Conservation (phyloP, 1,140 invertebrate genomes). For the Cheumatopsyche charites region DNA sequence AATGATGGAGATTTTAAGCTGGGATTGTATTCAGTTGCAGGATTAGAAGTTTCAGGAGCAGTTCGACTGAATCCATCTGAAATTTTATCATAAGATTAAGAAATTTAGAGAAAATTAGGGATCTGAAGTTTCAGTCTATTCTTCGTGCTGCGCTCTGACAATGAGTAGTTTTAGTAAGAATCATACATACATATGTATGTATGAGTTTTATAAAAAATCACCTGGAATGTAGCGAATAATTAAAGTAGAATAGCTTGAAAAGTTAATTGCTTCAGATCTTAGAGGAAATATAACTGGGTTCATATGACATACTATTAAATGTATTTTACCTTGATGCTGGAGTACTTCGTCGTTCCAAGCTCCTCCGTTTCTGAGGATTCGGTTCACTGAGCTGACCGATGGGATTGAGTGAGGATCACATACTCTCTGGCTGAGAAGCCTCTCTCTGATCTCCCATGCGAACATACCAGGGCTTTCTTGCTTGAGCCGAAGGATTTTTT, state of each 20-base stretch:
- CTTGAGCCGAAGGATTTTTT: conserved; percentile 88
- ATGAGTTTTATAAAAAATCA: no score
- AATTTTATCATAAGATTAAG: conserved; percentile 49
- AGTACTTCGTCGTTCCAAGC: conserved; percentile 68
- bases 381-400: conserved; percentile 93
- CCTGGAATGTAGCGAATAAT: no score
- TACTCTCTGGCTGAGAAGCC: conserved; percentile 80
- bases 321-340: conserved; percentile 27
- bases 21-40: conserved; percentile 54
- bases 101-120: no score
- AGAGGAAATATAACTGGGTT: no score
- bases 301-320: no score
- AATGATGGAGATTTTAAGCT: conserved; percentile 48
- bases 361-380: conserved; percentile 88
- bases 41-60: conserved; percentile 56
- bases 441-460: conserved; percentile 91
- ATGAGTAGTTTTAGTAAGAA: no score
- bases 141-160: no score
- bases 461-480: conserved; percentile 93
- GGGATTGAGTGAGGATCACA: conserved; percentile 88
- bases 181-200: no score
- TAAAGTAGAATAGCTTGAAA: no score
- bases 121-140: no score
- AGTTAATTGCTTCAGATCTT: no score
- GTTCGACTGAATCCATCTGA: conserved; percentile 57